A percentile compares a stretch with the other conserved stretches of the same genome.
Evolutionary conservation across 2,797 vertebrate genomes (phyloP).

Genomic region (Lepus townsendii): DNA sequence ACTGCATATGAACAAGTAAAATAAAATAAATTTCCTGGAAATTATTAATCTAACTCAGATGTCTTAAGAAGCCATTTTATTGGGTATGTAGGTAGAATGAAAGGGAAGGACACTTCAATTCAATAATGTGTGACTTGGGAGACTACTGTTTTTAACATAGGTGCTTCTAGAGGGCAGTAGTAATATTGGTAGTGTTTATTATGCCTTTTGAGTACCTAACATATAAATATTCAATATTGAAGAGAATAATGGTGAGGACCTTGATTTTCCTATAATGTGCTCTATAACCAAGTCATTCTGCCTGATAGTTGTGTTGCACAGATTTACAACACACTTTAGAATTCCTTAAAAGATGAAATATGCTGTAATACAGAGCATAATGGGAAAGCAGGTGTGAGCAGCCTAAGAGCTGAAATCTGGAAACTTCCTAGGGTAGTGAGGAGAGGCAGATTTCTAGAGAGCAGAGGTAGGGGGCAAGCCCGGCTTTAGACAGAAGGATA

Average conservation of each 20-base stretch:
- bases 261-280: conserved; percentile 65
- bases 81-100: neutral
- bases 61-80: conserved; percentile 42
- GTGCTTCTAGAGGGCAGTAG: conserved; percentile 36
- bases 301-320: conserved; percentile 58
- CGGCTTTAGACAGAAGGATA: neutral
- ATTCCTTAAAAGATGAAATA: conserved; percentile 65
- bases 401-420: neutral
- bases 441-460: neutral
- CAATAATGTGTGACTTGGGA: neutral
- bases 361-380: conserved; percentile 24
- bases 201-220: conserved; percentile 57
- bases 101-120: conserved; percentile 22
- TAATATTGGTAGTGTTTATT: neutral
- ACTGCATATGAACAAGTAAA: conserved; percentile 50
- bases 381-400: neutral
- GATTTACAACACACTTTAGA: conserved; percentile 71
- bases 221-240: conserved; percentile 60
- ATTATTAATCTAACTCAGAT: conserved; percentile 36
- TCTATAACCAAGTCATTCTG: conserved; percentile 71
- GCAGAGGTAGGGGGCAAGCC: neutral
- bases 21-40: conserved; percentile 53
- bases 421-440: neutral
- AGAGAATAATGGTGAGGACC: conserved; percentile 69
- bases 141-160: conserved; percentile 9